A percentile compares a stretch with the other conserved stretches of the same genome.
Conservation (phyloP, 2,113 vertebrate genomes). For the Caloenas nicobarica region DNA sequence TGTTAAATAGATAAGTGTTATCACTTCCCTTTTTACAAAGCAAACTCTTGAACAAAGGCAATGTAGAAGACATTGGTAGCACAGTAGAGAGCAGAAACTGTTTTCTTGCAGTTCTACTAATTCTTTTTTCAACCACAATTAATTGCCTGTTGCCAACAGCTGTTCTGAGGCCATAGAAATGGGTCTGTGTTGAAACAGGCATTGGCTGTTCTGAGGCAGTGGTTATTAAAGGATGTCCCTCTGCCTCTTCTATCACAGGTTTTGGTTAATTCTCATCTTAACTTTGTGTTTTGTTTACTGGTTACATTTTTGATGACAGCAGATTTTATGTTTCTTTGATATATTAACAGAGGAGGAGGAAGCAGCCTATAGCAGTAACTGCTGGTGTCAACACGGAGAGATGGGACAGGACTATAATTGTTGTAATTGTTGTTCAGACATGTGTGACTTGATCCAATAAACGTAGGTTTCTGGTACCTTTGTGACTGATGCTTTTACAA, state of each 20-base stretch:
- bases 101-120: not conserved
- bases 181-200: not conserved
- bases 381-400: not conserved
- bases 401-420: not conserved
- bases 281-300: not conserved
- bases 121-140: not conserved
- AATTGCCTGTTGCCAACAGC: not conserved
- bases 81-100: not conserved
- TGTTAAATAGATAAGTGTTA: not conserved
- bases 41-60: not conserved
- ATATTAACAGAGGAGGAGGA: not conserved
- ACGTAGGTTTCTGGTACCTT: not conserved
- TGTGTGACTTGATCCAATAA: constrained; percentile 12
- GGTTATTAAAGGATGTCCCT: not conserved
- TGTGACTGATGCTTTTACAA: constrained; percentile 2
- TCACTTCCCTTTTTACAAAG: not conserved
- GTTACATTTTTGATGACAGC: not conserved
- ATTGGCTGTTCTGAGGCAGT: not conserved
- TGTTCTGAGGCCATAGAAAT: constrained; percentile 6
- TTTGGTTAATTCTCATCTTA: not conserved
- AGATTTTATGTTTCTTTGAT: not conserved
- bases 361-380: not conserved
- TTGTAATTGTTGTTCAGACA: constrained; percentile 2
- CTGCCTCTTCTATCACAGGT: rapidly evolving
- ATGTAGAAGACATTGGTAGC: not conserved